Conservation (phyloP, 1,140 invertebrate species). For the Aphelenchoides besseyi region DNA sequence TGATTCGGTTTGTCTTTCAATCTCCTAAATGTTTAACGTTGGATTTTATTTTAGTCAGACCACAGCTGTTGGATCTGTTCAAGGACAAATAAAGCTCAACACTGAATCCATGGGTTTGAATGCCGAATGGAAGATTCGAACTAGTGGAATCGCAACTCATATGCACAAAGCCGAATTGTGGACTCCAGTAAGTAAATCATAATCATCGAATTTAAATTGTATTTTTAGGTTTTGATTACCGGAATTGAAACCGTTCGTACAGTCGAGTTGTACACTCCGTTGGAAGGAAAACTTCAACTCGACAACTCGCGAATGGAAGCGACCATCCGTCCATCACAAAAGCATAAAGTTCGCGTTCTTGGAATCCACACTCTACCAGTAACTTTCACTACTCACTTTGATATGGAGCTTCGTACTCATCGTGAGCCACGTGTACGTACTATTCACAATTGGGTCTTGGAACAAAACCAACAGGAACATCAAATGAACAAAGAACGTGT, state of each 20-base stretch:
- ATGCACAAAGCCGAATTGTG: constrained; percentile 15
- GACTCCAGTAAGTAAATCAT: constrained; percentile 68
- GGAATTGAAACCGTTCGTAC: constrained; percentile 31
- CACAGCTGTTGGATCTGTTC: constrained; percentile 2
- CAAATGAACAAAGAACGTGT: constrained; percentile 12
- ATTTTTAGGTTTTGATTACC: constrained; percentile 51
- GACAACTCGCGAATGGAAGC: constrained; percentile 17
- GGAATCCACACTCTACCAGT: constrained; percentile 37
- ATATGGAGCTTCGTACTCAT: constrained; percentile 93
- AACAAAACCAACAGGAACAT: constrained; percentile 15
- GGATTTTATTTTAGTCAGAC: constrained; percentile 1
- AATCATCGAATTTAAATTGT: background rate
- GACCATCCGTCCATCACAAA: constrained; percentile 24
- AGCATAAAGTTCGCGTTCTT: constrained; percentile 29
- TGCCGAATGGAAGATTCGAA: constrained; percentile 13
- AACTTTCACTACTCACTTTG: constrained; percentile 32
- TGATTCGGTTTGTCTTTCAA: too few relatives aligned
- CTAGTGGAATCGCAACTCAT: constrained; percentile 6
- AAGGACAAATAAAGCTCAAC: background rate
- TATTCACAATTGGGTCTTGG: constrained; percentile 66
- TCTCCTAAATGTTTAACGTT: too few relatives aligned
- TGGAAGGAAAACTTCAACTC: constrained; percentile 25
- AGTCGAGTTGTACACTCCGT: constrained; percentile 29
- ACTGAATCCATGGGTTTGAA: background rate
- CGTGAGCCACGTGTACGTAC: constrained; percentile 91